These are phyloP conservation scores for Venustaconcha ellipsiformis DNA, from an alignment of 1,140 invertebrate genomes.

Conservation along the genomic window DNA sequence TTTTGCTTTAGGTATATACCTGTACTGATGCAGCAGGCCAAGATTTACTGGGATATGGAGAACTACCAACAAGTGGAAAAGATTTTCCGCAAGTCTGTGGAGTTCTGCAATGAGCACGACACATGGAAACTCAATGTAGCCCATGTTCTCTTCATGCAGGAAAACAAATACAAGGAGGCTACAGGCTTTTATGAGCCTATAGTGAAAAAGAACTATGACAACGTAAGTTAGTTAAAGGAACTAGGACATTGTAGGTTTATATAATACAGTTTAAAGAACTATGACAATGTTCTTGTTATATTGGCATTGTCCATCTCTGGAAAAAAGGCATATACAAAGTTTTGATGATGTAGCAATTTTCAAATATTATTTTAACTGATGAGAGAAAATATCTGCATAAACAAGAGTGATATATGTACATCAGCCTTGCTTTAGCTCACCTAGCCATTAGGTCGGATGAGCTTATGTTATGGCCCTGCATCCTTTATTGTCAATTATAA, in stretches of 20 bases:
- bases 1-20: conserved; percentile 78
- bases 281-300: no score
- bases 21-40: conserved; percentile 98
- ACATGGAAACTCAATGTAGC: conserved; percentile 98
- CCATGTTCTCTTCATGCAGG: conserved; percentile 99
- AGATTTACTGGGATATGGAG: conserved; percentile 98
- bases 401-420: no score
- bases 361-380: no score
- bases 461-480: no score
- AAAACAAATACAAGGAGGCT: conserved; percentile 98
- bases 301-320: no score
- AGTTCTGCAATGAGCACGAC: conserved; percentile 98
- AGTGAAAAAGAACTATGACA: conserved; percentile 96
- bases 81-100: conserved; percentile 88
- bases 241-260: background rate
- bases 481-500: no score
- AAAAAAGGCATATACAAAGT: no score
- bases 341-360: no score
- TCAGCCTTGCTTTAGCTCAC: no score
- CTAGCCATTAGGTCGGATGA: no score
- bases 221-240: conserved; percentile 72
- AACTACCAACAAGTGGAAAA: conserved; percentile 86
- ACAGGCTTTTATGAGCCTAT: conserved; percentile 99
- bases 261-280: background rate
- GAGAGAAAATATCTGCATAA: no score